phyloP scores from a whole-genome alignment of 2,888 invertebrate genomes.

The Tineola bisselliella region DNA sequence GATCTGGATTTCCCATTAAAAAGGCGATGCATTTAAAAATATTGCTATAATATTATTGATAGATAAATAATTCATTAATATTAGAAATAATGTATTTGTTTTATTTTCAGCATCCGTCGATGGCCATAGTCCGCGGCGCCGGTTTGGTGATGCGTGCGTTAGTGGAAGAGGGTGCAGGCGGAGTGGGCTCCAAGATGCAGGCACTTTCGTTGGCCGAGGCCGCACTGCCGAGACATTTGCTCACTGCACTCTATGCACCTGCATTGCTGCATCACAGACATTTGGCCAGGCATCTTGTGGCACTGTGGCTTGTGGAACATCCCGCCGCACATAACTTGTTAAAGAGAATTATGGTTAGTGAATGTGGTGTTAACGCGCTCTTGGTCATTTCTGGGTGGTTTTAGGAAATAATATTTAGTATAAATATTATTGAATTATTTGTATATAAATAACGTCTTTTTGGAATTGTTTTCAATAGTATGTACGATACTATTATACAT shows the following conservation, averaged over 20 bases:
- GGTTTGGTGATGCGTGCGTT: conserved; percentile 97
- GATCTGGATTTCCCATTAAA: too few species aligned
- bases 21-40: too few species aligned
- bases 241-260: conserved; percentile 92
- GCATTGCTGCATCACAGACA: conserved; percentile 87
- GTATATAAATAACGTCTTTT: too few species aligned
- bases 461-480: too few species aligned
- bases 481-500: too few species aligned
- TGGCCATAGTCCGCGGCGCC: conserved; percentile 98
- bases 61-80: too few species aligned
- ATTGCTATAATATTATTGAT: too few species aligned
- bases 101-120: conserved; percentile 84
- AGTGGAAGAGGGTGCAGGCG: conserved; percentile 96
- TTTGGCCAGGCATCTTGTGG: conserved; percentile 89
- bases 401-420: too few species aligned
- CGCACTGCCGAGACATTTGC: conserved; percentile 90
- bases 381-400: too few species aligned
- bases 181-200: conserved; percentile 94
- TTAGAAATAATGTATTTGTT: too few species aligned
- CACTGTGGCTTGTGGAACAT: conserved; percentile 96
- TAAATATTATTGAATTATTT: too few species aligned
- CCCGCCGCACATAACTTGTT: conserved; percentile 89
- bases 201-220: conserved; percentile 95
- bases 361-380: too few species aligned
- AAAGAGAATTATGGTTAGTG: conserved; percentile 84